Conservation (phyloP, 1,140 invertebrate species). For the Magallana ariakensis region DNA sequence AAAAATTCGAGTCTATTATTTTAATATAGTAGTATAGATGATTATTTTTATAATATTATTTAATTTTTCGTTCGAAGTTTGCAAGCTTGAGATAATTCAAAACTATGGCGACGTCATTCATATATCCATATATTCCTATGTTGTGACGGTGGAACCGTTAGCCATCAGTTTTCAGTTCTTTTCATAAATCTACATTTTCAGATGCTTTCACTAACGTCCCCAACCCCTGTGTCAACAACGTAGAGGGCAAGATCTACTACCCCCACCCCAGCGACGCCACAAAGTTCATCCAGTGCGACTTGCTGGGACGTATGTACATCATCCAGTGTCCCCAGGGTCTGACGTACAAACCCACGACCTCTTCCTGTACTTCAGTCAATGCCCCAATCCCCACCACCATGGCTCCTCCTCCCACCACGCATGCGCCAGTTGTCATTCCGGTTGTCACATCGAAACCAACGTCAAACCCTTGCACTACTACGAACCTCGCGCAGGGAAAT, state of each 20-base stretch:
- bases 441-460: constrained; percentile 2
- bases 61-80: too few relatives aligned
- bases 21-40: too few relatives aligned
- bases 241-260: constrained; percentile 55
- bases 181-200: constrained; percentile 6
- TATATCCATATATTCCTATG: too few relatives aligned
- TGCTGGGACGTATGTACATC: constrained; percentile 66
- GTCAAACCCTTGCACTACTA: constrained; percentile 57
- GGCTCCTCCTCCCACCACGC: neutral
- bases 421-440: neutral
- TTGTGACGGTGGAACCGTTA: too few relatives aligned
- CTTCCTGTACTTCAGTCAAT: constrained; percentile 41
- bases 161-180: too few relatives aligned
- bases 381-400: neutral
- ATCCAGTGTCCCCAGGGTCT: constrained; percentile 64
- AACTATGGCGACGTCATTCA: too few relatives aligned
- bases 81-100: too few relatives aligned
- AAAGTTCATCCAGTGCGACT: constrained; percentile 69
- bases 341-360: constrained; percentile 43
- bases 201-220: constrained; percentile 62
- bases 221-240: constrained; percentile 60
- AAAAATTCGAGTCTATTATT: too few relatives aligned
- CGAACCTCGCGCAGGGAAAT: constrained; percentile 46
- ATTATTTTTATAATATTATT: too few relatives aligned
- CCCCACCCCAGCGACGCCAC: constrained; percentile 63